Percentiles rank a stretch among this genome's conserved stretches.
Conservation (phyloP, 2,113 vertebrate species). For the Coturnix japonica region DNA sequence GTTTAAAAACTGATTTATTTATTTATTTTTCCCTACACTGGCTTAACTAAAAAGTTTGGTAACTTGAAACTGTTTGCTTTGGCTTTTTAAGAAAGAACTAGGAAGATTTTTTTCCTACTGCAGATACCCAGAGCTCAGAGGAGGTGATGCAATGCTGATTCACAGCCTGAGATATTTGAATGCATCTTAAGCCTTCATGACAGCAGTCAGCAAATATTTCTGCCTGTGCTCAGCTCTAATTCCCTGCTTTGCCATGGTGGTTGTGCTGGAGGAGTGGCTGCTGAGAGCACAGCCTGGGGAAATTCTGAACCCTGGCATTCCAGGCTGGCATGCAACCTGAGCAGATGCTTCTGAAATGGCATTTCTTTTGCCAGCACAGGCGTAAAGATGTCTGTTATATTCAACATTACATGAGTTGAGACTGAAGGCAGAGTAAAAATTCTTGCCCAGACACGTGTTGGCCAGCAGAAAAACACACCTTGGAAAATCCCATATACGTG, state of each 20-base stretch:
- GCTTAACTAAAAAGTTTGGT: neutral
- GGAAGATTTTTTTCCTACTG: neutral
- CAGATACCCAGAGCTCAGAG: neutral
- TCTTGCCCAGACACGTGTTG: neutral
- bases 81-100: neutral
- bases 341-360: conserved; percentile 9
- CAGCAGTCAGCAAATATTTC: conserved; percentile 22
- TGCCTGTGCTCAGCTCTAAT: neutral
- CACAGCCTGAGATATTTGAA: neutral
- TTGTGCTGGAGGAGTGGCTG: neutral
- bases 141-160: neutral
- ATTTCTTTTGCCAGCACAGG: neutral
- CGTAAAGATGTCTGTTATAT: fast-evolving
- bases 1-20: neutral
- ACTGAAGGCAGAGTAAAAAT: neutral
- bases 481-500: neutral
- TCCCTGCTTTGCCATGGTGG: neutral
- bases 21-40: neutral
- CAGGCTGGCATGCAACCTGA: neutral
- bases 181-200: neutral
- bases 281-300: neutral
- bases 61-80: neutral
- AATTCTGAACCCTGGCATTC: neutral
- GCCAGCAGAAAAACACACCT: neutral
- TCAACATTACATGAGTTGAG: neutral